A percentile compares a stretch with the other conserved stretches of the same genome.
Conservation (phyloP, 1,140 invertebrate genomes). For the Drosophila asahinai region DNA sequence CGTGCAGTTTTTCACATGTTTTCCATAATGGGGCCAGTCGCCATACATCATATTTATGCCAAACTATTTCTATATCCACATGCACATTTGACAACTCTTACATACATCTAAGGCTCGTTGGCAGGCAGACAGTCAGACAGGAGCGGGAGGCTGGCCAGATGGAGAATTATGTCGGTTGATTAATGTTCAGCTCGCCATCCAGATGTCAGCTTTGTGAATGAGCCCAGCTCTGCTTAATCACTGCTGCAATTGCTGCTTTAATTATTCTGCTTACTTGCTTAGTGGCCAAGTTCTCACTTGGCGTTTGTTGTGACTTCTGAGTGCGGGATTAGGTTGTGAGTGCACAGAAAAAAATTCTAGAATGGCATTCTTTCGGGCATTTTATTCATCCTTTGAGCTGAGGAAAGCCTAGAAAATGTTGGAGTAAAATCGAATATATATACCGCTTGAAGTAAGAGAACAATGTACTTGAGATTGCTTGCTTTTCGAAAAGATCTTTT, state of each 20-base stretch:
- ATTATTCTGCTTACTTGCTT: constrained; percentile 21
- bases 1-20: constrained; percentile 80
- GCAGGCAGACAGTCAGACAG: constrained; percentile 16
- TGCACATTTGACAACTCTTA: constrained; percentile 53
- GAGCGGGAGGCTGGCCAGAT: constrained; percentile 54
- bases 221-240: constrained; percentile 59
- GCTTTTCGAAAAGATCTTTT: too few relatives aligned
- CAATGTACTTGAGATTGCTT: too few relatives aligned
- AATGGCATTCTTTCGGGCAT: too few relatives aligned
- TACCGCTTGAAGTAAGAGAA: too few relatives aligned
- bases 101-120: constrained; percentile 47
- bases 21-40: constrained; percentile 58
- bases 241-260: constrained; percentile 35
- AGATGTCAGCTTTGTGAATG: constrained; percentile 73
- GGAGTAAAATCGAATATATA: background rate
- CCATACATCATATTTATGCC: constrained; percentile 82
- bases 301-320: constrained; percentile 10
- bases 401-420: background rate
- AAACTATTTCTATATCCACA: constrained; percentile 69
- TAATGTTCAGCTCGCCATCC: constrained; percentile 62
- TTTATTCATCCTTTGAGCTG: background rate
- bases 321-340: constrained; percentile 3
- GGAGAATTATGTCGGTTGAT: constrained; percentile 65
- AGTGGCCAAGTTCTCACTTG: constrained; percentile 12
- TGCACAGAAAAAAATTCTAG: background rate